phyloP scores from a whole-genome alignment of 2,888 invertebrate genomes.

The Elgonia sp. region DNA sequence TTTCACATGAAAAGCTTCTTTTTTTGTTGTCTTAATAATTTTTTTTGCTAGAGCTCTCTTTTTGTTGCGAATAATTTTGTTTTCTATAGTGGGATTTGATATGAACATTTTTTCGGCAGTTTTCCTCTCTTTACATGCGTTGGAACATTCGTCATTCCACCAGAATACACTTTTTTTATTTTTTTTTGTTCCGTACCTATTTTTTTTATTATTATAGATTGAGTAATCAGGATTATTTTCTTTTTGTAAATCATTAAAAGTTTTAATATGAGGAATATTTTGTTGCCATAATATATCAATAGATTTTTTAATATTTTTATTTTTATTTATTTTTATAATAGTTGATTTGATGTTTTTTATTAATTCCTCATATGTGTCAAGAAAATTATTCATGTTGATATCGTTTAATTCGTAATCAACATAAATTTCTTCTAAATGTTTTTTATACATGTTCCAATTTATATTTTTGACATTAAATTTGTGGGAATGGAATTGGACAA shows the following conservation, averaged over 20 bases:
- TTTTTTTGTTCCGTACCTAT: too few species aligned
- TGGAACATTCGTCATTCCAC: slow-evolving; percentile 29
- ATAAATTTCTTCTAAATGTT: background rate
- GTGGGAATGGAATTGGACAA: background rate
- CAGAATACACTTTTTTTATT: background rate
- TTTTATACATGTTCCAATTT: background rate
- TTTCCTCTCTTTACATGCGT: background rate
- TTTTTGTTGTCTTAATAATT: background rate
- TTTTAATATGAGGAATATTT: too few species aligned
- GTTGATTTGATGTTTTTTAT: too few species aligned
- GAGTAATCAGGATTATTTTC: too few species aligned
- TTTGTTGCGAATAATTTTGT: slow-evolving; percentile 20
- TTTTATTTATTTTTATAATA: too few species aligned
- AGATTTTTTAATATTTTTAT: too few species aligned
- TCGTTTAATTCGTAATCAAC: background rate
- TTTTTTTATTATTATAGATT: too few species aligned
- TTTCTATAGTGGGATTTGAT: background rate
- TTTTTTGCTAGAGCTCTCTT: slow-evolving; percentile 7
- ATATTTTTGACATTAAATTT: background rate
- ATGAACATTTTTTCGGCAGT: slow-evolving; percentile 8
- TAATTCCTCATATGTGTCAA: too few species aligned
- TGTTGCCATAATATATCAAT: too few species aligned
- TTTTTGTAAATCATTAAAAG: too few species aligned
- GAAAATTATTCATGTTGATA: background rate
- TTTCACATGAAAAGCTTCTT: background rate